Conservation (phyloP, 2,797 vertebrate genomes). For the Tenualosa ilisha region DNA sequence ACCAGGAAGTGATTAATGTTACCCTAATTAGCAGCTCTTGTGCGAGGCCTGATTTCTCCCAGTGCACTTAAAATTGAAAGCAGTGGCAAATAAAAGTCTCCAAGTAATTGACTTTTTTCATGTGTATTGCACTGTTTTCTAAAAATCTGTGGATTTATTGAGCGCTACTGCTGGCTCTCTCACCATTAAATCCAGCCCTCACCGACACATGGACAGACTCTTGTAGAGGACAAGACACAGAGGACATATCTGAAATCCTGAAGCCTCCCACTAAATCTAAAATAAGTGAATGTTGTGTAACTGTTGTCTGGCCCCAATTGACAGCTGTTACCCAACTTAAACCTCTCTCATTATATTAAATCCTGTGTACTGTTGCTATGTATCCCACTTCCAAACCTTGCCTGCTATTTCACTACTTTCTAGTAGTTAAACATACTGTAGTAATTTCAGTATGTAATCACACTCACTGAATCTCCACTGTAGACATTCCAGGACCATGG, state of each 20-base stretch:
- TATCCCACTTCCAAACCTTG: too few relatives aligned
- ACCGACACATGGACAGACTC: neutral
- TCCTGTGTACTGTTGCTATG: too few relatives aligned
- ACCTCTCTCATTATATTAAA: too few relatives aligned
- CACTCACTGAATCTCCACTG: too few relatives aligned
- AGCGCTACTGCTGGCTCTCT: neutral
- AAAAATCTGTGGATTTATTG: neutral
- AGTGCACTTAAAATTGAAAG: neutral
- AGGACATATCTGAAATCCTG: neutral
- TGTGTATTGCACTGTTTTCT: neutral
- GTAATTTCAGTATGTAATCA: too few relatives aligned
- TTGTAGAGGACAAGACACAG: neutral
- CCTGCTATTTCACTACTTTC: too few relatives aligned
- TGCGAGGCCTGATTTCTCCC: neutral
- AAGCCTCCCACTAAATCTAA: too few relatives aligned
- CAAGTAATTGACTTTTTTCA: neutral
- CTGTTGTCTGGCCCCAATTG: too few relatives aligned
- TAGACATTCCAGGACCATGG: too few relatives aligned
- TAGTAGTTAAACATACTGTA: too few relatives aligned
- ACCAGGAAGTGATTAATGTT: conserved; percentile 5
- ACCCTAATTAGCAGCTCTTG: neutral
- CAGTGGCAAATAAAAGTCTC: neutral
- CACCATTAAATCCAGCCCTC: neutral
- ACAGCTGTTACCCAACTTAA: too few relatives aligned
- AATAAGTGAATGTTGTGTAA: too few relatives aligned